Evolutionary conservation across 2,888 invertebrate genomes (phyloP), one percentile per base, ranked within the genome.

Genomic region (Lacanobia wlatinum): DNA sequence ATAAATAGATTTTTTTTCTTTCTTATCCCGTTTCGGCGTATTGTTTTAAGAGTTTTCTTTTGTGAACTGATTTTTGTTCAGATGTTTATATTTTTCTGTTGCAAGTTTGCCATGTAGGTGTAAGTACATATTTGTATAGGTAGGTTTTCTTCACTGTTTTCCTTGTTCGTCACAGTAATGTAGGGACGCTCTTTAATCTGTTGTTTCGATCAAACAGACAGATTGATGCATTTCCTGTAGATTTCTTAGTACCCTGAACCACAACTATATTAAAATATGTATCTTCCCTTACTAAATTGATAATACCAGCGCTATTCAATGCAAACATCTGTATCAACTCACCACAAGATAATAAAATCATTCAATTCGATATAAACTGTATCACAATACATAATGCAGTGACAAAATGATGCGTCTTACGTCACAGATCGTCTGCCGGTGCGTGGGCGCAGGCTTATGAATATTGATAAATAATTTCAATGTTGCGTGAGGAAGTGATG

Each of bases 1-100:
- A 79, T 70, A 83, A 76, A 80, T 83, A 65, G 63, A 58, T 76
- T 74, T 82, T 70, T 34, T 77, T 61, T 61, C 34, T 64, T 73
- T 70, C 55, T 63, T 55, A 58, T 68, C n/a, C 46, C 61, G 28
- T 78, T 70, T 73, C 63, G 38, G 67, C 62, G 70, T 76, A 84
- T 79, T 78, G 77, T 78, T 83, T 70, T 59, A 70, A 65, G 62
- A 56, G 73, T 62, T 72, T 63, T 23, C 59, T 78, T 76, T 59
- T 46, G 40, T 52, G 60, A 62, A 70, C n/a, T 23, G 43, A 43
- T 59, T 62, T 67, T 62, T 10, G 50, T 65, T 60, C 21, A n/a
- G n/a, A 18, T 56, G 56, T 61, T 52, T 61, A 18, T 28, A 58
- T 60, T 60, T 67, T 65, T 23, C 5, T 6, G 28, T 0, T 53